phyloP scores from a whole-genome alignment of 1,140 invertebrate genomes.

The Platorchestia sp. region DNA sequence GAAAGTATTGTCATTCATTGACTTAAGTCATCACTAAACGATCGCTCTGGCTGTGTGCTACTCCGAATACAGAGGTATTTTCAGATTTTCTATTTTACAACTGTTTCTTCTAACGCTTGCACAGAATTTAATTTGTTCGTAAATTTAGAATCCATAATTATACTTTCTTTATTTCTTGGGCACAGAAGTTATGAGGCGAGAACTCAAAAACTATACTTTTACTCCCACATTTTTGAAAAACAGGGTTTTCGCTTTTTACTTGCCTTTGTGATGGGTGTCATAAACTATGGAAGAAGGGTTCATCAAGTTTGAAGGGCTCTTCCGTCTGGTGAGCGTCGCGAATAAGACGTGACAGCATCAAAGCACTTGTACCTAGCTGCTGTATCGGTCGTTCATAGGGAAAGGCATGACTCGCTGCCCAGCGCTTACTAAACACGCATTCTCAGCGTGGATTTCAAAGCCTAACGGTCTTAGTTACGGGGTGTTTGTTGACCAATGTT shows the following conservation, averaged over 20 bases:
- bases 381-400: not conserved
- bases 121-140: not conserved
- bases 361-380: no score
- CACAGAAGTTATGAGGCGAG: not conserved
- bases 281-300: not conserved
- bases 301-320: not conserved
- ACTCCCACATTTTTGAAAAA: no score
- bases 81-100: not conserved
- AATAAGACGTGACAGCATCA: no score
- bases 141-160: not conserved
- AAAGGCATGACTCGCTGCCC: not conserved
- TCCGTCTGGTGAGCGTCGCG: not conserved
- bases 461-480: not conserved
- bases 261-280: no score
- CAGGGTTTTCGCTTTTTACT: no score
- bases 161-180: not conserved
- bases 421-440: not conserved
- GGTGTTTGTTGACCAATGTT: not conserved
- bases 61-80: no score
- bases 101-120: not conserved
- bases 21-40: no score
- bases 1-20: no score
- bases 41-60: no score
- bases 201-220: not conserved
- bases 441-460: not conserved